phyloP scores from a whole-genome alignment of 2,888 invertebrate genomes.

The Alloscopus bannaensis region DNA sequence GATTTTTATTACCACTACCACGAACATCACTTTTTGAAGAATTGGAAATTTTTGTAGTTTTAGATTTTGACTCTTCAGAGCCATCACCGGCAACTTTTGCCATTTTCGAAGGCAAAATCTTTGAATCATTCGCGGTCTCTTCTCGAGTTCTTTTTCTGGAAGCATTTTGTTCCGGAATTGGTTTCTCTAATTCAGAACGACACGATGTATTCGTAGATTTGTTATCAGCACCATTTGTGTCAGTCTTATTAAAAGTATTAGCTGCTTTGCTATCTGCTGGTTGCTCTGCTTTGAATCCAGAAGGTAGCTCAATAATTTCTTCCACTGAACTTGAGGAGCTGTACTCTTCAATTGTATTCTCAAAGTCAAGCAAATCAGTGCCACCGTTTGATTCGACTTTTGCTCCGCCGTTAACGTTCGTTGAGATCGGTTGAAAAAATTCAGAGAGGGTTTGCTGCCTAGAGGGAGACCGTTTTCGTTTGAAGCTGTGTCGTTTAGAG shows the following conservation, averaged over 20 bases:
- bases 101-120: slow-evolving; percentile 66
- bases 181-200: too few relatives aligned
- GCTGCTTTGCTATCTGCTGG: too few relatives aligned
- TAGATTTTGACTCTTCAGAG: slow-evolving; percentile 39
- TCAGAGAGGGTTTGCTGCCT: slow-evolving; percentile 51
- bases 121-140: slow-evolving; percentile 21
- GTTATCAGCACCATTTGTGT: background rate
- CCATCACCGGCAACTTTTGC: too few relatives aligned
- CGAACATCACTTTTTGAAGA: background rate
- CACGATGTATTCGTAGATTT: slow-evolving; percentile 1
- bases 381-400: background rate
- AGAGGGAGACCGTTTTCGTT: slow-evolving; percentile 54
- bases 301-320: background rate
- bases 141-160: slow-evolving; percentile 71
- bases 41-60: slow-evolving; percentile 35
- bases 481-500: slow-evolving; percentile 40
- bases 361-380: background rate
- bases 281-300: too few relatives aligned
- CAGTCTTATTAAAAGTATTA: background rate
- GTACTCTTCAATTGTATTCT: background rate
- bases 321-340: background rate
- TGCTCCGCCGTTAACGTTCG: background rate
- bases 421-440: slow-evolving; percentile 43
- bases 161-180: slow-evolving; percentile 21
- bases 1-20: slow-evolving; percentile 8